Percentiles rank a stretch among this genome's conserved stretches.
These are phyloP conservation scores for Noctua janthina DNA, from an alignment of 2,888 invertebrate species.

Conservation along the genomic window DNA sequence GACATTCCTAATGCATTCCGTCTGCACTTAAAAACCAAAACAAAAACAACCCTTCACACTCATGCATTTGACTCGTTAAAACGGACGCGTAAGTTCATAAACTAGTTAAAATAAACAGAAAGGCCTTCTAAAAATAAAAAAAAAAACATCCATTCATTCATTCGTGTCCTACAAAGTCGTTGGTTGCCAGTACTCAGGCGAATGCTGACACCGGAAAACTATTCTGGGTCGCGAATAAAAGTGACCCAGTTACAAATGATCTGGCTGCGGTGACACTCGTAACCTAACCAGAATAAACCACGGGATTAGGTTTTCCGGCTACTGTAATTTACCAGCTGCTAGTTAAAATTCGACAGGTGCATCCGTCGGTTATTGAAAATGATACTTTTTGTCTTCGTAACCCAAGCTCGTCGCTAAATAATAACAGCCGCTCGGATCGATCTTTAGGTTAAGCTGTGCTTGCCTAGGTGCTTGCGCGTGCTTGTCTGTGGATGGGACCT, in stretches of 20 bases:
- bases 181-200: constrained; percentile 69
- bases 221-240: constrained; percentile 82
- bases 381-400: not conserved
- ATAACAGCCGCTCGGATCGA: too few relatives aligned
- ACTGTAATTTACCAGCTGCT: not conserved
- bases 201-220: constrained; percentile 78
- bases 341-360: not conserved
- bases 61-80: constrained; percentile 22
- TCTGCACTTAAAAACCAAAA: not conserved
- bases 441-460: too few relatives aligned
- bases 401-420: too few relatives aligned
- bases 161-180: constrained; percentile 71
- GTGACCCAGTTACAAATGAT: constrained; percentile 84
- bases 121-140: constrained; percentile 71
- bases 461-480: too few relatives aligned
- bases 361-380: not conserved
- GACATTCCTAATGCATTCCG: not conserved
- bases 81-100: constrained; percentile 46
- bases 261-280: constrained; percentile 71
- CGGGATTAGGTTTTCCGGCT: constrained; percentile 47
- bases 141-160: constrained; percentile 68
- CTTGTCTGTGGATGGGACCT: too few relatives aligned
- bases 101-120: constrained; percentile 62
- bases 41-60: not conserved
- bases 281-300: constrained; percentile 68